Conservation (phyloP, 2,797 vertebrate species). For the Loriculus beryllinus region DNA sequence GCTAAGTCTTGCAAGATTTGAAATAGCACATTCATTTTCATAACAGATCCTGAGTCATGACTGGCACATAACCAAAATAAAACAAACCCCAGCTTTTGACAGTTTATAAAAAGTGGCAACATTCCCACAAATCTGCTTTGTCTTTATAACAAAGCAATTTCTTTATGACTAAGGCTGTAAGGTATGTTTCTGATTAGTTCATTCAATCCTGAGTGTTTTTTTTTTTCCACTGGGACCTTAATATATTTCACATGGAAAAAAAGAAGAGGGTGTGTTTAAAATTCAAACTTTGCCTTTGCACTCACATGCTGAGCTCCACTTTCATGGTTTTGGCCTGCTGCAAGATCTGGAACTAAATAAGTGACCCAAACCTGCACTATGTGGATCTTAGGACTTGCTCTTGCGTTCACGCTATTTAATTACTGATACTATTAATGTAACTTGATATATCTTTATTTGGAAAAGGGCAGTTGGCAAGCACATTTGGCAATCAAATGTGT, state of each 20-base stretch:
- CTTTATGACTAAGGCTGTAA: neutral
- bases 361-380: neutral
- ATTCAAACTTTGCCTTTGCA: neutral
- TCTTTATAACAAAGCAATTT: constrained; percentile 3
- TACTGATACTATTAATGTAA: neutral
- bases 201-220: neutral
- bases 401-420: neutral
- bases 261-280: neutral
- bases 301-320: neutral
- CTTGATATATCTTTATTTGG: neutral
- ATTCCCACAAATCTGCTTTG: constrained; percentile 29
- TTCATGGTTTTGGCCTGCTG: neutral
- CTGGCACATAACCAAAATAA: neutral
- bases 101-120: neutral
- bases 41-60: neutral
- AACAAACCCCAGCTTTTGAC: neutral
- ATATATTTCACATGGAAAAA: neutral
- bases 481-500: neutral
- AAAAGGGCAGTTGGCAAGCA: constrained; percentile 11
- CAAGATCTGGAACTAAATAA: neutral
- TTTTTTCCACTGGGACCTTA: neutral
- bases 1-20: neutral
- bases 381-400: neutral
- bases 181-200: constrained; percentile 29
- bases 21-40: neutral